Evolutionary conservation across 2,797 vertebrate species (phyloP), one percentile per base, ranked within the genome.

Genomic region (Lepus townsendii): DNA sequence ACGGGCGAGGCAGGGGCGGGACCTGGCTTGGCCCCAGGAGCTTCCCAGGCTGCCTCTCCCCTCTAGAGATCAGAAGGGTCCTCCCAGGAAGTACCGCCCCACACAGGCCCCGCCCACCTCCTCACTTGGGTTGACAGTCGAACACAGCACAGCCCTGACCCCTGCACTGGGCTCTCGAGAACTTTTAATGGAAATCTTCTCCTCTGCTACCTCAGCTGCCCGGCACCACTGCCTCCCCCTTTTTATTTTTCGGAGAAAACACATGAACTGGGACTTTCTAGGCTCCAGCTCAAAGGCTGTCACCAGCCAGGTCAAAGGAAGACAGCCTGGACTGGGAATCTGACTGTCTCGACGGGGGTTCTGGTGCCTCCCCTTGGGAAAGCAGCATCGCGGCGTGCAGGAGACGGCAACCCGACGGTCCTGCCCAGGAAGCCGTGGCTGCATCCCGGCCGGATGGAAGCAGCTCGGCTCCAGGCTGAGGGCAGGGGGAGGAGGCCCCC

Each of bases 131-230:
- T 0, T 2, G 9, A 77, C 4, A 2, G 4, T 0, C 0, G 3
- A 0, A 13, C 2, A 0, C 0, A 0, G 32, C 7, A 42, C 0
- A 2, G 7, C 13, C 19, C 30, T 60, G 24, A 7, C 35, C 32
- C 24, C 5, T 1, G 1, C 30, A 72, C 72, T 20, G 22, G 19
- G 38, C 12, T 26, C 35, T 69, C 8, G 2, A 13, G 52, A 60
- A 65, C 20, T 30, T 24, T 79, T 9, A 16, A 7, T 12, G 0
- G 57, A n/a, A 84, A 84, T 11, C 11, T 20, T 54, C 60, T 73
- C 66, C 26, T 62, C 54, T 5, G 50, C 68, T 47, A 7, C 10
- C 0, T 42, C 52, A 24, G 35, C 3, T 13, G 50, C 42, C 30
- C 30, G 0, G 16, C 0, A 24, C 17, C 8, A 8, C 27, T 6